phyloP scores from a whole-genome alignment of 1,140 invertebrate genomes.

The Pararge aegeria region DNA sequence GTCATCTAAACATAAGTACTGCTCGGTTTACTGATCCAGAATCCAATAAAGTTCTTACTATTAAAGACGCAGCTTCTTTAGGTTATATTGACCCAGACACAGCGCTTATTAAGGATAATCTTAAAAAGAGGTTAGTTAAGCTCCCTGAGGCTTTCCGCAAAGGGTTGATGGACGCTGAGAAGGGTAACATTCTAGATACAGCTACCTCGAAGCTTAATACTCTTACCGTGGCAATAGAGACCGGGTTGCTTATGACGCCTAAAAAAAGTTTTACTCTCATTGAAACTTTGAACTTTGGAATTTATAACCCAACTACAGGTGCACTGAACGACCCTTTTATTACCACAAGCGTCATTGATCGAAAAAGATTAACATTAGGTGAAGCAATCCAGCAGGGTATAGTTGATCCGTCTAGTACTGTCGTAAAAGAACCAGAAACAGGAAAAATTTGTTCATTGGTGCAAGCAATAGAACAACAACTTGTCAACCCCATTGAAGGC shows the following conservation, averaged over 20 bases:
- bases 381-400: slow-evolving; percentile 89
- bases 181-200: slow-evolving; percentile 90
- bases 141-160: slow-evolving; percentile 92
- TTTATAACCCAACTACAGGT: slow-evolving; percentile 91
- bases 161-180: slow-evolving; percentile 92
- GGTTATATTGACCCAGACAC: slow-evolving; percentile 94
- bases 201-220: slow-evolving; percentile 89
- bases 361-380: slow-evolving; percentile 85
- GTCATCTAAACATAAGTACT: slow-evolving; percentile 85
- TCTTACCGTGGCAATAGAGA: slow-evolving; percentile 87
- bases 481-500: slow-evolving; percentile 88
- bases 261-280: slow-evolving; percentile 88
- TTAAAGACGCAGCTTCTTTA: slow-evolving; percentile 91
- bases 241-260: slow-evolving; percentile 87
- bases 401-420: slow-evolving; percentile 91
- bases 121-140: slow-evolving; percentile 90
- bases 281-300: slow-evolving; percentile 89
- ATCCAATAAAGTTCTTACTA: slow-evolving; percentile 84
- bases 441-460: slow-evolving; percentile 88
- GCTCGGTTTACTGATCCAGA: slow-evolving; percentile 88
- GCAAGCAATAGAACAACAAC: slow-evolving; percentile 87
- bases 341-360: slow-evolving; percentile 83
- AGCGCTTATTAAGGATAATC: slow-evolving; percentile 92
- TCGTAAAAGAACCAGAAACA: slow-evolving; percentile 89
- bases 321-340: slow-evolving; percentile 90